Evolutionary conservation across 2,113 vertebrate genomes (phyloP).

Genomic region (Lates calcarifer): DNA sequence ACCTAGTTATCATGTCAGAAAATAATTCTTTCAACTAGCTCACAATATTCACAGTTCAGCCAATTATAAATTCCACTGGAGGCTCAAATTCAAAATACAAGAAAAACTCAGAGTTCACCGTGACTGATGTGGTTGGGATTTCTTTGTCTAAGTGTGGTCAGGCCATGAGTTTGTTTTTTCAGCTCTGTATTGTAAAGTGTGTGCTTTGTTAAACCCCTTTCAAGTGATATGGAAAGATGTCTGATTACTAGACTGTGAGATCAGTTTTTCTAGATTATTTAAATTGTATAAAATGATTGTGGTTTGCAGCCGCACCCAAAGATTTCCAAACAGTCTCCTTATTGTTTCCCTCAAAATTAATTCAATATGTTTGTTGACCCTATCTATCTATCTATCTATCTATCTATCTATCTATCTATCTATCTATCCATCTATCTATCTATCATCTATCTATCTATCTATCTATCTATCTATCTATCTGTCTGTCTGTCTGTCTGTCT

Average conservation of each 20-base stretch:
- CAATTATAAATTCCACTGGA: constrained; percentile 10
- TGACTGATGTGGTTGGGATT: constrained; percentile 6
- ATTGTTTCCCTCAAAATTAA: background rate
- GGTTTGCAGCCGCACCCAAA: constrained; percentile 18
- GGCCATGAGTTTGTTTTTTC: background rate
- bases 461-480: background rate
- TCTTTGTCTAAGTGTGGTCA: constrained; percentile 5
- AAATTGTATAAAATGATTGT: constrained; percentile 13
- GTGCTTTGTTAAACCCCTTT: no score
- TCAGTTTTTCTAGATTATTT: constrained; percentile 17
- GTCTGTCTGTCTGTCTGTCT: background rate
- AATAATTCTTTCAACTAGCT: background rate
- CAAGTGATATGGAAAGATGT: background rate
- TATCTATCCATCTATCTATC: no score
- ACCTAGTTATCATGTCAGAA: background rate
- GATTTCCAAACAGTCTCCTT: background rate
- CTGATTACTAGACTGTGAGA: constrained; percentile 15
- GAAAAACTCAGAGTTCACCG: background rate
- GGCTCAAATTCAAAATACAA: background rate
- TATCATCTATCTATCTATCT: background rate
- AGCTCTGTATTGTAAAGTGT: background rate
- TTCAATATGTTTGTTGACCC: background rate
- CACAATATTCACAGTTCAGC: constrained; percentile 10
- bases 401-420: no score
- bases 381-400: background rate